Conservation (phyloP, 2,113 vertebrate species). For the Desmodus rotundus region DNA sequence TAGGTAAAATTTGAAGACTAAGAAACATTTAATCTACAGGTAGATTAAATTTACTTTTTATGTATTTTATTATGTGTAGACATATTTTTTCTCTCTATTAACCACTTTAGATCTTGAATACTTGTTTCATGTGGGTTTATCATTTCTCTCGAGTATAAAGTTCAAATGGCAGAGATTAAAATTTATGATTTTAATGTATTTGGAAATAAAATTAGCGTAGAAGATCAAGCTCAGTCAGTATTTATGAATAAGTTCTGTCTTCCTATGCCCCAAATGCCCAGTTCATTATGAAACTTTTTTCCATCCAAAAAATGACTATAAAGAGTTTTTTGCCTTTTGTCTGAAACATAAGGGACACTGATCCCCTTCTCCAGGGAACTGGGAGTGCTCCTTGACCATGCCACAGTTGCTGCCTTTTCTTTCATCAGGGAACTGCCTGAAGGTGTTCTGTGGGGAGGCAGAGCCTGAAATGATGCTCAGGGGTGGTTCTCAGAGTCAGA, state of each 20-base stretch:
- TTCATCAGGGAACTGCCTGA: no score
- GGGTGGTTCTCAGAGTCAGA: background rate
- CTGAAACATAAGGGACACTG: background rate
- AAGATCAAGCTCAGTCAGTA: background rate
- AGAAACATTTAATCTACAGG: background rate
- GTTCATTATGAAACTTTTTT: background rate
- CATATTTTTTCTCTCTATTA: background rate
- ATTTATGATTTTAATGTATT: background rate
- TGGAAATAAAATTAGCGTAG: background rate
- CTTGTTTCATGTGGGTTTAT: background rate
- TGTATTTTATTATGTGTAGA: background rate
- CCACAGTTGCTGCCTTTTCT: background rate
- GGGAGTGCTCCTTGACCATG: rapidly evolving
- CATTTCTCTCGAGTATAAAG: background rate
- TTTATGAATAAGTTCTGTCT: background rate
- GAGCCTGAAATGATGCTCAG: background rate
- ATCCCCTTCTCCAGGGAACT: background rate
- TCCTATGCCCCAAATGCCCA: background rate
- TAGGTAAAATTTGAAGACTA: background rate
- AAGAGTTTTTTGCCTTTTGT: background rate
- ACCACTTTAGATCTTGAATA: background rate
- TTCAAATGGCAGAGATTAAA: background rate
- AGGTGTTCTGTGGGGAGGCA: rapidly evolving
- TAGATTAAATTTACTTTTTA: background rate
- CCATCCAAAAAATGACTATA: background rate